Evolutionary conservation across 2,797 vertebrate species (phyloP), one percentile per base, ranked within the genome.

Genomic region (Urophycis tenuis): DNA sequence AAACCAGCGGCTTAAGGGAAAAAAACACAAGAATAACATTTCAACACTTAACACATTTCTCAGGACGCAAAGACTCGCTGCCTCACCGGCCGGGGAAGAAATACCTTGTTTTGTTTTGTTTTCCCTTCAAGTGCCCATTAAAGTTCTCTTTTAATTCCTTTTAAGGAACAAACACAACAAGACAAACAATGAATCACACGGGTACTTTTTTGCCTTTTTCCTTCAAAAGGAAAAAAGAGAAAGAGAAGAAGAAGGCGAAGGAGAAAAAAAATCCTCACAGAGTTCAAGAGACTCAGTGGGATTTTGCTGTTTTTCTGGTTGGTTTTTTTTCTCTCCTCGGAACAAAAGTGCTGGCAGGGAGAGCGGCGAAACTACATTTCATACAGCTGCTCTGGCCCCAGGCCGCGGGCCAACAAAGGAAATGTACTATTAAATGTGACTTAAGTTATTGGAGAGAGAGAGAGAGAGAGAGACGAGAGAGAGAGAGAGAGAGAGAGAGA

Each of bases 391-490:
- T 90, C 90, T 89, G 91, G 90, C 91, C 91, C 89, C 89, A 86
- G 88, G 89, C 90, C 91, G 74, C 90, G 81, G 89, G 91, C 91
- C 91, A 91, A 90, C 88, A 92, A 91, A 92, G 91, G 90, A 92
- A 92, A 92, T 92, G 91, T 91, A 91, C 90, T 89, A 90, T 92
- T 92, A 92, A 91, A 92, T 91, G 87, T 90, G 88, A 90, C 89
- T 91, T 60, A 60, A 60, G 53, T 60, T 91, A 91, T 92, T 91
- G 91, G 90, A 90, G 87, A 90, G 88, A 88, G 78, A 75, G 85
- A 86, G 85, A 87, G 88, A 87, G 88, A n/a, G n/a, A n/a, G n/a
- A n/a, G n/a, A n/a, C n/a, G n/a, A n/a, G n/a, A n/a, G n/a, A n/a
- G n/a, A n/a, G n/a, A n/a, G n/a, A n/a, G n/a, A n/a, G n/a, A n/a